phyloP scores from a whole-genome alignment of 2,888 invertebrate genomes.

The Lypha dubia region DNA sequence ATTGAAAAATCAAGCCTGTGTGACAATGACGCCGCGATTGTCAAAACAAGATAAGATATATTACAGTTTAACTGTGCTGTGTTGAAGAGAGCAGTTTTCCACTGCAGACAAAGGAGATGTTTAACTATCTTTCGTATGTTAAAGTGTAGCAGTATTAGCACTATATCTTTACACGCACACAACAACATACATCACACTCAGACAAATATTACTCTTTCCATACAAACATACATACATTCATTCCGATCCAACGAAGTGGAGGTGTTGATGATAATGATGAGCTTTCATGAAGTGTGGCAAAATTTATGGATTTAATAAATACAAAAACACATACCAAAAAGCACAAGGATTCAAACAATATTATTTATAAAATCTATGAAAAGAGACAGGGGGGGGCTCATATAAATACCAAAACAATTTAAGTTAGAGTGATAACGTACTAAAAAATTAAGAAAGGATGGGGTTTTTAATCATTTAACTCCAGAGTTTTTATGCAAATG shows the following conservation, averaged over 20 bases:
- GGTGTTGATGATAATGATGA: constrained; percentile 72
- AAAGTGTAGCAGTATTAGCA: background rate
- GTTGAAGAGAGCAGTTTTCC: constrained; percentile 66
- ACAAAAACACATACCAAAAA: constrained; percentile 17
- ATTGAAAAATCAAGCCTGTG: constrained; percentile 55
- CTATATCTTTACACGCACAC: background rate
- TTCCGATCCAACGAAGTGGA: constrained; percentile 45
- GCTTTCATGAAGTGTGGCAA: constrained; percentile 70
- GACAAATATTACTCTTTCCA: background rate
- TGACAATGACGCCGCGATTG: constrained; percentile 72
- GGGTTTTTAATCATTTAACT: constrained; percentile 9
- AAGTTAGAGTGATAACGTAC: constrained; percentile 62
- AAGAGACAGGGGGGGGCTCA: background rate
- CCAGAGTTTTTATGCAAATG: background rate
- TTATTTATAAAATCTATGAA: constrained; percentile 32
- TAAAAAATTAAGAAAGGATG: constrained; percentile 60
- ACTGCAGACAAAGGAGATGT: constrained; percentile 49
- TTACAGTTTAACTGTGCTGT: constrained; percentile 66
- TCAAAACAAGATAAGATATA: constrained; percentile 72
- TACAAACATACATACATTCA: too few species aligned
- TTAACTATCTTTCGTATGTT: constrained; percentile 38
- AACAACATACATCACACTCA: background rate
- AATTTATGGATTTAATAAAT: constrained; percentile 67
- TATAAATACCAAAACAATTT: constrained; percentile 58
- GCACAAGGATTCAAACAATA: constrained; percentile 1